Conservation (phyloP, 1,140 invertebrate genomes). For the Trialeurodes vaporariorum region DNA sequence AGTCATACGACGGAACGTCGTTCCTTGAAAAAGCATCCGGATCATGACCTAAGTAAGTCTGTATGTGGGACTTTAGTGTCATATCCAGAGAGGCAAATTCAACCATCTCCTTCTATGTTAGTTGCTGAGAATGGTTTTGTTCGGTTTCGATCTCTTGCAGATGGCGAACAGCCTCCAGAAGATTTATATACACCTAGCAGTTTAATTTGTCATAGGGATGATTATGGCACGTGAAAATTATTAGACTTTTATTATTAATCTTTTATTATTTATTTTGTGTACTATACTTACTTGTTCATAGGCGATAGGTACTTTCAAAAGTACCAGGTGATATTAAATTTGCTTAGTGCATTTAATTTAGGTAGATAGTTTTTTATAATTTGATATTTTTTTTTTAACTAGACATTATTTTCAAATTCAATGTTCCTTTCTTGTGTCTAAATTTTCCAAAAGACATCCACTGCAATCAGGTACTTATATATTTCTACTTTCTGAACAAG, state of each 20-base stretch:
- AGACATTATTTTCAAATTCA: too few relatives aligned
- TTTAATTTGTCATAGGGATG: neutral
- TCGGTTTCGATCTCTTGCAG: slow-evolving; percentile 57
- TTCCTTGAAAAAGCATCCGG: slow-evolving; percentile 32
- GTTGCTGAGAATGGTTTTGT: slow-evolving; percentile 77
- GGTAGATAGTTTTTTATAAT: neutral
- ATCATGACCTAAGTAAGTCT: slow-evolving; percentile 27
- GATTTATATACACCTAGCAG: neutral
- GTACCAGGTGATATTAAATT: neutral
- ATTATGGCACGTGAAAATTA: neutral
- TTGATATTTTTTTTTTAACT: neutral
- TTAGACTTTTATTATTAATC: too few relatives aligned
- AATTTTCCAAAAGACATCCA: too few relatives aligned
- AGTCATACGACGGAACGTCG: slow-evolving; percentile 31
- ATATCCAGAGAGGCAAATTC: slow-evolving; percentile 24
- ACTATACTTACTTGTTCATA: neutral
- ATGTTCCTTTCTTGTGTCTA: too few relatives aligned
- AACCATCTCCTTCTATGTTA: slow-evolving; percentile 47
- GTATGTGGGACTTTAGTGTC: slow-evolving; percentile 16
- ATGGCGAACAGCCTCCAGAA: slow-evolving; percentile 13
- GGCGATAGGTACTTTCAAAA: neutral
- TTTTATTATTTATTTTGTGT: neutral
- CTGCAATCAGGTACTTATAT: too few relatives aligned
- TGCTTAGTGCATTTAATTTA: neutral
- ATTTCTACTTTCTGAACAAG: too few relatives aligned